These are phyloP conservation scores for Pocillopora verrucosa DNA, from an alignment of 64 coral and sea anemone species.

Conservation along the genomic window DNA sequence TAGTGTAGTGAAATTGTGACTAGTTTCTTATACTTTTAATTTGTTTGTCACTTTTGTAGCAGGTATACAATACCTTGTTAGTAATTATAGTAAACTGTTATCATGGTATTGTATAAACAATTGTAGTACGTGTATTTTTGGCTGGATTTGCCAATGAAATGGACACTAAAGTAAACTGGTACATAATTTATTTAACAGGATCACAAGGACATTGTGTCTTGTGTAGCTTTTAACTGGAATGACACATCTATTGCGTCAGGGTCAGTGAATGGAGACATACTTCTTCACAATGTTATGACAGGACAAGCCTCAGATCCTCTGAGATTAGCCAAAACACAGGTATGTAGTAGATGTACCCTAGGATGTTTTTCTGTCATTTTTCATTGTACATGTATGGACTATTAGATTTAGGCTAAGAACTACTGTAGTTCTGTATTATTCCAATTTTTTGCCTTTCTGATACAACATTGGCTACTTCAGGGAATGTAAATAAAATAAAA, in stretches of 20 bases:
- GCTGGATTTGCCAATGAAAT: neutral
- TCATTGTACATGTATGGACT: too few relatives aligned
- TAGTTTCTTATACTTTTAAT: neutral
- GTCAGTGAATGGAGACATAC: constrained; percentile 86
- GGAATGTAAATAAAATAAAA: too few relatives aligned
- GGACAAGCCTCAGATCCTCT: constrained; percentile 77
- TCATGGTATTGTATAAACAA: too few relatives aligned
- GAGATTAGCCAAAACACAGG: constrained; percentile 88
- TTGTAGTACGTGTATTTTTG: neutral
- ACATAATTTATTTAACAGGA: constrained; percentile 41
- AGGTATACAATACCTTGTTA: too few relatives aligned
- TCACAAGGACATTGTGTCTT: constrained; percentile 81
- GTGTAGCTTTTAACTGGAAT: constrained; percentile 93
- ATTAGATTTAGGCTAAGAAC: too few relatives aligned
- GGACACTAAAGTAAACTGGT: neutral
- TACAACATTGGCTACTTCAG: too few relatives aligned
- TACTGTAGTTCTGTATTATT: too few relatives aligned
- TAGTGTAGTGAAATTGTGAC: too few relatives aligned
- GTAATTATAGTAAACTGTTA: too few relatives aligned
- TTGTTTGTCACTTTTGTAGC: too few relatives aligned
- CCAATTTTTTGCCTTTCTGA: too few relatives aligned
- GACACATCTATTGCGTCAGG: constrained; percentile 96
- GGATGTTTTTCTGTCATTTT: neutral
- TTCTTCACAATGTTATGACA: constrained; percentile 95
- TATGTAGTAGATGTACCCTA: neutral